Percentiles rank a stretch among this genome's conserved stretches.
phyloP scores from a whole-genome alignment of 2,888 invertebrate species.

The Priocnemis perturbator region DNA sequence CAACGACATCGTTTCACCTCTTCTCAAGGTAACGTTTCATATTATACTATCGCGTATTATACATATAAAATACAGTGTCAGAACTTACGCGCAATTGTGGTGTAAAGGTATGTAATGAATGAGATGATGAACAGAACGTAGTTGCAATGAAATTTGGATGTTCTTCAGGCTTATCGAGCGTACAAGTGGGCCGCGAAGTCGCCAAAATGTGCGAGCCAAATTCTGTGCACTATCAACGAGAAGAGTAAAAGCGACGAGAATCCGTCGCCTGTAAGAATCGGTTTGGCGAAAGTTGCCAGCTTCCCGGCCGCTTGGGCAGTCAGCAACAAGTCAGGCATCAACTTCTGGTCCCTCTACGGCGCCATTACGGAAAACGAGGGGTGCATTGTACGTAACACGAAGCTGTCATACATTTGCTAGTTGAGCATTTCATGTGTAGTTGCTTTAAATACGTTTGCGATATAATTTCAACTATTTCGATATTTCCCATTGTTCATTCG shows the following conservation, averaged over 20 bases:
- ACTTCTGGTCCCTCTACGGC: constrained; percentile 87
- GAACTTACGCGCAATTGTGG: too few species aligned
- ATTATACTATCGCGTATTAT: not conserved
- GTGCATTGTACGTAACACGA: constrained; percentile 81
- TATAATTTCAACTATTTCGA: not conserved
- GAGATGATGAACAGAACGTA: too few species aligned
- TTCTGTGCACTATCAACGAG: constrained; percentile 86
- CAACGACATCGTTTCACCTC: constrained; percentile 88
- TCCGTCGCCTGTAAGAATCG: constrained; percentile 79
- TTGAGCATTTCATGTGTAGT: not conserved
- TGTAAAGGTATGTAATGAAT: not conserved
- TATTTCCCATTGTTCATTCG: too few species aligned
- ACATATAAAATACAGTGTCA: too few species aligned
- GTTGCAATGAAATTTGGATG: too few species aligned
- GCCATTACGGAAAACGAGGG: constrained; percentile 82
- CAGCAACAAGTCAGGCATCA: constrained; percentile 83
- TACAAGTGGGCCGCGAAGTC: constrained; percentile 84
- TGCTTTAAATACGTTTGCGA: too few species aligned
- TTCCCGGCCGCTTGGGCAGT: constrained; percentile 86
- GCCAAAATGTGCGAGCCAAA: constrained; percentile 86
- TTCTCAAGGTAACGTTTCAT: constrained; percentile 77
- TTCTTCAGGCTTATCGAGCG: constrained; percentile 83
- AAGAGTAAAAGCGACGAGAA: constrained; percentile 76
- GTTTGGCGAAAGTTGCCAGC: constrained; percentile 85
- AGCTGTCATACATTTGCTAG: too few species aligned